Evolutionary conservation across 2,888 invertebrate genomes (phyloP), one percentile per base, ranked within the genome.

Genomic region (Gisinianus flammeolus): DNA sequence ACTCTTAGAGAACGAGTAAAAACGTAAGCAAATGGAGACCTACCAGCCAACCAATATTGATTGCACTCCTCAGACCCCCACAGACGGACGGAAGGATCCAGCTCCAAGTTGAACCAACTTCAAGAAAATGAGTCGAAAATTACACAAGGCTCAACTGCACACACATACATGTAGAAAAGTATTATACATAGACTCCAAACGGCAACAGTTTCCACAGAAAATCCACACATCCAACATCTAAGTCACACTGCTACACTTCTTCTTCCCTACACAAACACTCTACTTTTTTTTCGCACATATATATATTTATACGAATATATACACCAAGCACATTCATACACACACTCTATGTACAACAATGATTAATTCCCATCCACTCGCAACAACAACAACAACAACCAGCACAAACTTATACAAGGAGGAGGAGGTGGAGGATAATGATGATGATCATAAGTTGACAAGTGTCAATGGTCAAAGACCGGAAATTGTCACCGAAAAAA

Each of bases 41-140:
- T 64, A 75, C 64, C 30, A 75, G 76, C 75, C 75, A 70, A 78
- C 70, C 75, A 75, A 78, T 79, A 79, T 79, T 79, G 79, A 79
- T 79, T 79, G 67, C 75, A 67, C 75, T 67, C 71, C 71, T 35
- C 64, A 72, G 72, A 72, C 54, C 67, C 78, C 78, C 72, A 78
- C 66, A 73, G 66, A 74, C 67, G 56, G 75, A 78, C 66, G 66
- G 56, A 66, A 52, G 66, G 35, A 62, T 62, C 72, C 72, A 71
- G 70, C 54, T 54, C 70, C 54, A 71, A 56, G 56, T 56, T 31
- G 56, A 54, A 54, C 71, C 71, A n/a, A n/a, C n/a, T n/a, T 16
- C 8, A 70, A 71, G 71, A 71, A 56, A 71, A 71, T 58, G 71
- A 71, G 71, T 58, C 56, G 56, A 71, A 71, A 71, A 71, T 58